Evolutionary conservation across 2,797 vertebrate species (phyloP).

Genomic region (Manis javanica): DNA sequence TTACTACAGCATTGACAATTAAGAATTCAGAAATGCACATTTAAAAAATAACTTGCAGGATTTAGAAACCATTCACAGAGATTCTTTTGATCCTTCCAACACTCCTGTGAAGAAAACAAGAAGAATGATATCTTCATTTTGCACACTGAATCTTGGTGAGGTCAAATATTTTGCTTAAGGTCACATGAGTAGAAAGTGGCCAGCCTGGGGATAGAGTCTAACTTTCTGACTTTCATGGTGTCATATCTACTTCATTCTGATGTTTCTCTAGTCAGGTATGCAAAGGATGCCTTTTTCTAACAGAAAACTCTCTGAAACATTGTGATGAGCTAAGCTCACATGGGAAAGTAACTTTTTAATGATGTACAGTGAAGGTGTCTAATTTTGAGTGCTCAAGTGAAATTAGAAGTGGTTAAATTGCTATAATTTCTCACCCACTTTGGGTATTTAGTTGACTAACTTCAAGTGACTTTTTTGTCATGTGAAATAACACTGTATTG

Average conservation of each 20-base stretch:
- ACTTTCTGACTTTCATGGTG: neutral
- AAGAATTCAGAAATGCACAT: neutral
- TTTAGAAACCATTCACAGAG: neutral
- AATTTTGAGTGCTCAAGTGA: neutral
- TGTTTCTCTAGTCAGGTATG: neutral
- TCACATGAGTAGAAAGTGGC: neutral
- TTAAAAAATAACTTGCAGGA: neutral
- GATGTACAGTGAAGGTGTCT: neutral
- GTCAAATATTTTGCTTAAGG: neutral
- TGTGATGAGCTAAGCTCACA: neutral
- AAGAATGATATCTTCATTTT: neutral
- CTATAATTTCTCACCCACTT: neutral
- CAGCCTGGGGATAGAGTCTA: accelerated
- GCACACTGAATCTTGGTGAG: neutral
- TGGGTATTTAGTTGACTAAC: neutral
- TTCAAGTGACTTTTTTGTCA: neutral
- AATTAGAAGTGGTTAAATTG: neutral
- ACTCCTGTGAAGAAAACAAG: neutral
- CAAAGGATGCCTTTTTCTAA: neutral
- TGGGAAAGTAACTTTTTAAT: neutral
- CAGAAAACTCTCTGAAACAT: neutral
- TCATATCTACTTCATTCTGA: neutral
- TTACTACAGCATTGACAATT: neutral
- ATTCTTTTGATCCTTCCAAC: neutral
- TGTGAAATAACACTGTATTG: neutral